These are phyloP conservation scores for Poecilia gillii DNA, from an alignment of 2,797 vertebrate genomes.

Conservation along the genomic window DNA sequence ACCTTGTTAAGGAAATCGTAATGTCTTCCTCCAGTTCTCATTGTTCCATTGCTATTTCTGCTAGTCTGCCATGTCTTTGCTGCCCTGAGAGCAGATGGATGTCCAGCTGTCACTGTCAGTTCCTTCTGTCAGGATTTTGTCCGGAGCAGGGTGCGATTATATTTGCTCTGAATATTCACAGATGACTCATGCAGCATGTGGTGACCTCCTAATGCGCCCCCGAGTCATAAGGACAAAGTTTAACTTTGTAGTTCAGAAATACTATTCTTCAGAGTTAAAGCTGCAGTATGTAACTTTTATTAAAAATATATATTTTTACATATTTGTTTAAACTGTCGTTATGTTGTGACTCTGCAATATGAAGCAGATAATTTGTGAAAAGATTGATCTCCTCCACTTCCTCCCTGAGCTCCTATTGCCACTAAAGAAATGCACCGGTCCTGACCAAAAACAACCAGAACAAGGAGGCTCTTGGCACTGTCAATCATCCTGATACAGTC, in stretches of 20 bases:
- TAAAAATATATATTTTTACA: too few relatives aligned
- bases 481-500: too few relatives aligned
- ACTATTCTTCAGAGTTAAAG: constrained; percentile 5
- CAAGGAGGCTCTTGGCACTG: too few relatives aligned
- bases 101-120: constrained; percentile 58
- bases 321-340: too few relatives aligned
- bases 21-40: background rate
- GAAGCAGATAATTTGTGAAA: too few relatives aligned
- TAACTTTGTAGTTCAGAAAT: constrained; percentile 13
- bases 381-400: too few relatives aligned
- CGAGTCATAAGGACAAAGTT: background rate
- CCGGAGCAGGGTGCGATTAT: constrained; percentile 50
- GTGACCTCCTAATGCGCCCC: constrained; percentile 15
- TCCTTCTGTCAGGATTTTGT: constrained; percentile 47
- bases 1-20: background rate
- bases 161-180: constrained; percentile 50
- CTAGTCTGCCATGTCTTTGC: constrained; percentile 23
- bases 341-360: too few relatives aligned
- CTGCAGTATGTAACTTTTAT: too few relatives aligned
- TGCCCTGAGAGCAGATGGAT: constrained; percentile 44
- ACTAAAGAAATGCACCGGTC: too few relatives aligned
- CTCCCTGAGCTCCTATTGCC: too few relatives aligned
- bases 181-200: constrained; percentile 17
- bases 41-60: constrained; percentile 22
- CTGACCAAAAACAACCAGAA: too few relatives aligned